Conservation (phyloP, 35 echinoderm and acorn worm genomes). For the Chiridota heheva region DNA sequence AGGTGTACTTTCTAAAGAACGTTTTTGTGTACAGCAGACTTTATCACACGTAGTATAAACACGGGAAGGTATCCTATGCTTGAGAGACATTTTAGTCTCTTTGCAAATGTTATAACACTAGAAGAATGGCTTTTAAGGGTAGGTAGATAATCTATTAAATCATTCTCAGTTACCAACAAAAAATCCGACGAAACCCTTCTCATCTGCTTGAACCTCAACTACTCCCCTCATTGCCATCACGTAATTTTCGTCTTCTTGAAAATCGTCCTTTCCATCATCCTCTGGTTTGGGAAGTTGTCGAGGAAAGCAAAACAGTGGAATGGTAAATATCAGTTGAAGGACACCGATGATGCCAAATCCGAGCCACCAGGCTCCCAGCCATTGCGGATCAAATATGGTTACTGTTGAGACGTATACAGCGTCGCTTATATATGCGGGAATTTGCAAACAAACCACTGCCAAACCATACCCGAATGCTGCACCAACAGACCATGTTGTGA, state of each 20-base stretch:
- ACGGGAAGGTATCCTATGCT: no score
- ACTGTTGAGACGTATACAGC: slow-evolving; percentile 1
- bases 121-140: no score
- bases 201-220: not conserved
- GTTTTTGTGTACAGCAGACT: no score
- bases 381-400: slow-evolving; percentile 48
- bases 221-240: not conserved
- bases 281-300: slow-evolving; percentile 21
- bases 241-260: slow-evolving; percentile 19
- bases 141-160: no score
- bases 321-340: not conserved
- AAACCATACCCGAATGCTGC: slow-evolving; percentile 40
- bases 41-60: no score
- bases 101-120: no score
- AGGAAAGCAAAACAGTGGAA: slow-evolving; percentile 58
- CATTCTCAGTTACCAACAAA: slow-evolving; percentile 7
- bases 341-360: slow-evolving; percentile 63
- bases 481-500: slow-evolving; percentile 53
- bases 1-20: no score
- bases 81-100: no score
- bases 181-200: slow-evolving; percentile 15
- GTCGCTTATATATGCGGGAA: slow-evolving; percentile 44
- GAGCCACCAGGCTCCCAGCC: slow-evolving; percentile 85
- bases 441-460: slow-evolving; percentile 29
- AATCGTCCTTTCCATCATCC: not conserved